Evolutionary conservation across 2,113 vertebrate species (phyloP), one percentile per base, ranked within the genome.

Genomic region (Dryoscopus gambensis): DNA sequence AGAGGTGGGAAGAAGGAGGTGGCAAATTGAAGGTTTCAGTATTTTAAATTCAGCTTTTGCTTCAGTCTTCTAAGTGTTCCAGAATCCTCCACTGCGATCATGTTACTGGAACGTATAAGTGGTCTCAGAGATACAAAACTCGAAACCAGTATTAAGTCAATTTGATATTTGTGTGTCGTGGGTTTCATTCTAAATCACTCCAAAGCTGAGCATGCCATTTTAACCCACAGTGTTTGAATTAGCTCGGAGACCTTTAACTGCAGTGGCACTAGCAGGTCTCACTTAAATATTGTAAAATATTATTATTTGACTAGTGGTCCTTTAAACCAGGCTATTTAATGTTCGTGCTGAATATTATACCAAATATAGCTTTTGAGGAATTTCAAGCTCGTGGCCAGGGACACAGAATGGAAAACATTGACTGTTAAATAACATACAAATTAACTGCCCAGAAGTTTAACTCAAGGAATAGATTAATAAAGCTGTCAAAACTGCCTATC

Each of bases 21-120:
- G 53, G 90, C 64, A 95, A 96, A 96, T 93, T 90, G 80, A 93
- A 95, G 86, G 93, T 95, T 96, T 97, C 80, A 62, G 40, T 95
- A 71, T 75, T 96, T 95, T 81, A 87, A 93, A 93, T 90, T 94
- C 90, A 70, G 63, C 82, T 90, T 94, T 93, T 95, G 11, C 89
- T 92, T 92, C 84, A 85, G 52, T 85, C 28, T 94, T 88, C 68
- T 46, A 23, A 75, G 62, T 46, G 49, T 93, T 95, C 56, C 56
- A 42, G 67, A 93, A 87, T 93, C 69, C 75, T 96, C 55, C 80
- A 39, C 83, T 78, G 73, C 0, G 9, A 89, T 94, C 80, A 60
- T 0, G 1, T 93, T 75, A 47, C 86, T 84, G 56, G 60, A 55
- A 89, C 31, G 7, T 57, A 2, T 63, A 84, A 91, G 56, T 90